phyloP scores from a whole-genome alignment of 1,140 invertebrate species.

The Sitophilus oryzae region DNA sequence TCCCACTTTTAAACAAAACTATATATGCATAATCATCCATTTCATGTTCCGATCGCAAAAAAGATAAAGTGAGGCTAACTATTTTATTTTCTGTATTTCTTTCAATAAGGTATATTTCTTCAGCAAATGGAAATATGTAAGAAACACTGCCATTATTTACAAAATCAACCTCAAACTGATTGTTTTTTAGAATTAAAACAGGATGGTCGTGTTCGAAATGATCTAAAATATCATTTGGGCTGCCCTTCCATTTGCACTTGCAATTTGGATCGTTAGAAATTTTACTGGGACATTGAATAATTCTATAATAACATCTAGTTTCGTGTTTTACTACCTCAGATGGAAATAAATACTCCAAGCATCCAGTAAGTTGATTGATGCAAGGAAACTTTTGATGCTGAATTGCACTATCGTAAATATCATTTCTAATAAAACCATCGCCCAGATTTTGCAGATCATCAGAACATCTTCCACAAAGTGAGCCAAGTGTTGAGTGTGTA shows the following conservation, averaged over 20 bases:
- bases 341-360: background rate
- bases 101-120: background rate
- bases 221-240: background rate
- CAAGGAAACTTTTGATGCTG: background rate
- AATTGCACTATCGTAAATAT: background rate
- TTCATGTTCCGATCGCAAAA: background rate
- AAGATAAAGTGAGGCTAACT: background rate
- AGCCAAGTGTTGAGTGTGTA: background rate
- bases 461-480: background rate
- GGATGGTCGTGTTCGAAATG: background rate
- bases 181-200: background rate
- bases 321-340: background rate
- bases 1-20: background rate
- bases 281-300: background rate
- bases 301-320: background rate
- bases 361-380: background rate
- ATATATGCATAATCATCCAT: background rate
- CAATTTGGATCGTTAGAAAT: too few species aligned
- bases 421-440: background rate
- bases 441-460: background rate
- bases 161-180: background rate
- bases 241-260: background rate
- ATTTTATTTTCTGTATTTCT: background rate
- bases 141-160: background rate
- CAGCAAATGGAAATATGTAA: background rate